Evolutionary conservation across 2,888 invertebrate genomes (phyloP), one percentile per base, ranked within the genome.

Genomic region (Heliconius sara): DNA sequence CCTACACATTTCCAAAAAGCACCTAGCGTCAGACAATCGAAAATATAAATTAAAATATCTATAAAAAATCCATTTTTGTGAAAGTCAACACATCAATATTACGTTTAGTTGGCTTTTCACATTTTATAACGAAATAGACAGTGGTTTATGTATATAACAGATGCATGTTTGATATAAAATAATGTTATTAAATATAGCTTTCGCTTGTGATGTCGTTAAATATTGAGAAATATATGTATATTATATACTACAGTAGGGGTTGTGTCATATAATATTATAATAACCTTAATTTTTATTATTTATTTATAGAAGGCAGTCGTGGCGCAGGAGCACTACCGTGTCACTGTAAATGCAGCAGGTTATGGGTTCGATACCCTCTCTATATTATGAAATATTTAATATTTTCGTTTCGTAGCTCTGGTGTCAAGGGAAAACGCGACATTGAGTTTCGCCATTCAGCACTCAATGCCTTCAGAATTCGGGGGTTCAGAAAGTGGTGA

Each of bases 41-140:
- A 65, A 27, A 16, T 63, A 25, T 0, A 27, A 65, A 27, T 27
- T 27, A 27, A 30, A 65, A 30, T 65, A 16, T 65, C 13, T 13
- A 27, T 65, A 13, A 65, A 65, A 12, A 25, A 27, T 4, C 43
- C 6, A 70, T 12, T 39, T 67, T 30, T 72, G 4, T 60, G 60
- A 66, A 75, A 75, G 43, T 75, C 27, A 66, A 65, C 65, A 47
- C 19, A 75, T 75, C 66, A 75, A 75, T 66, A 75, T 60, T 34
- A 75, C 65, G 66, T 75, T 75, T 65, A 39, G 65, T 75, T 43
- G 63, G 22, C 65, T 47, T 75, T 65, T 66, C 63, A 34, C 27
- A 63, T 43, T 75, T 75, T 75, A 75, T 75, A 47, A 47, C 22
- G 75, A 75, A 60, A 75, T 75, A 75, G 75, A 66, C 75, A 47